A percentile compares a stretch with the other conserved stretches of the same genome.
Evolutionary conservation across 2,888 invertebrate species (phyloP).

Genomic region (Drosophila dives): DNA sequence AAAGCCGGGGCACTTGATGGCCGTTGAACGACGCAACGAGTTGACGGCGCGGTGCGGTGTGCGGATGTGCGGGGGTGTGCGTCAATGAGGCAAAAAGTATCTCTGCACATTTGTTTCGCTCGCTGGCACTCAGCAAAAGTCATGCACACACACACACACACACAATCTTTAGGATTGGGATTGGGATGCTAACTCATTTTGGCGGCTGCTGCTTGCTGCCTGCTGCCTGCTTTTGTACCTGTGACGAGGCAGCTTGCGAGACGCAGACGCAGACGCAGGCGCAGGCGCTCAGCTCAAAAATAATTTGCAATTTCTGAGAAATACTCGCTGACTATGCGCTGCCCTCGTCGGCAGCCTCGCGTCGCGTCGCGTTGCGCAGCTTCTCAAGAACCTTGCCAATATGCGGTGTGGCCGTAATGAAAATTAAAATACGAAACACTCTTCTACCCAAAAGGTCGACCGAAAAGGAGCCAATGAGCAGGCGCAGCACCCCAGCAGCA

Average conservation of each 20-base stretch:
- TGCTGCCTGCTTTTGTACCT: conserved; percentile 49
- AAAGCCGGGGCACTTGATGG: conserved; percentile 67
- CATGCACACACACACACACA: conserved; percentile 27
- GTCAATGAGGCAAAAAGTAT: conserved; percentile 72
- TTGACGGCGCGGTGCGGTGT: too few relatives aligned
- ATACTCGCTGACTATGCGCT: conserved; percentile 71
- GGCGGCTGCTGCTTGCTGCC: conserved; percentile 57
- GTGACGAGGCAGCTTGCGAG: conserved; percentile 52
- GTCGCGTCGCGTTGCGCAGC: conserved; percentile 41
- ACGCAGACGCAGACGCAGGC: conserved; percentile 35
- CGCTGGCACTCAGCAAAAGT: conserved; percentile 51
- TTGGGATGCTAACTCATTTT: conserved; percentile 80
- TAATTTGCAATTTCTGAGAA: conserved; percentile 84
- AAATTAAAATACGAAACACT: conserved; percentile 79
- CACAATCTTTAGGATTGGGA: conserved; percentile 39
- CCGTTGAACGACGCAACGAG: conserved; percentile 22
- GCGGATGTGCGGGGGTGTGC: conserved; percentile 49
- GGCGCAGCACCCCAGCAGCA: conserved; percentile 52
- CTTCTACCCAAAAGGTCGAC: conserved; percentile 65
- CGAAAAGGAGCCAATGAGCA: conserved; percentile 66
- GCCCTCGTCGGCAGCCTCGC: conserved; percentile 14
- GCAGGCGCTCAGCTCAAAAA: conserved; percentile 79
- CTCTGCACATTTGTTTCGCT: conserved; percentile 68
- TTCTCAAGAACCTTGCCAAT: conserved; percentile 75
- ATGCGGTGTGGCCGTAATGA: conserved; percentile 73